These are phyloP conservation scores for Mesaphorura yosii DNA, from an alignment of 1,140 invertebrate species.

Conservation along the genomic window DNA sequence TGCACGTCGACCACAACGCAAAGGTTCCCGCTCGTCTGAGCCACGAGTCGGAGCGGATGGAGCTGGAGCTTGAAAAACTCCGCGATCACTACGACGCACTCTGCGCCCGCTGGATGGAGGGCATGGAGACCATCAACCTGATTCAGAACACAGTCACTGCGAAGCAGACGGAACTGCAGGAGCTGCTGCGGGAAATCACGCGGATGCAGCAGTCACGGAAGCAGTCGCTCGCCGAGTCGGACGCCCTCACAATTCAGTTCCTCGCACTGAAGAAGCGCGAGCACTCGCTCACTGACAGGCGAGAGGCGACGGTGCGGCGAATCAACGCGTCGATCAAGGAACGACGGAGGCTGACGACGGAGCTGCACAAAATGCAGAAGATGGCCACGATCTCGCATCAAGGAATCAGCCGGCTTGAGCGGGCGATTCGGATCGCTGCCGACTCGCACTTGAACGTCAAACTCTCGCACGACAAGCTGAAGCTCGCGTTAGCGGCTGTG, in stretches of 20 bases:
- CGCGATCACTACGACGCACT: slow-evolving; percentile 13
- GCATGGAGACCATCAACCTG: slow-evolving; percentile 10
- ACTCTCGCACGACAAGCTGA: slow-evolving; percentile 27
- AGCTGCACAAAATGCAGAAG: slow-evolving; percentile 11
- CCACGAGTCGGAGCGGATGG: slow-evolving; percentile 21
- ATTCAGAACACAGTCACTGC: slow-evolving; percentile 17
- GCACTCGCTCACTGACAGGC: slow-evolving; percentile 17
- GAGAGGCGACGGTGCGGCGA: slow-evolving; percentile 12
- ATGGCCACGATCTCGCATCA: too few species aligned
- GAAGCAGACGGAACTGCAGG: slow-evolving; percentile 4
- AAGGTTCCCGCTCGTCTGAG: slow-evolving; percentile 3
- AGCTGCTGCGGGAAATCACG: slow-evolving; percentile 15
- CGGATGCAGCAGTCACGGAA: slow-evolving; percentile 15
- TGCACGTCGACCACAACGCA: background rate
- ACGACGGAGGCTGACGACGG: slow-evolving; percentile 19
- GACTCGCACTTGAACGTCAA: slow-evolving; percentile 27
- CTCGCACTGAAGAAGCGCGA: slow-evolving; percentile 14
- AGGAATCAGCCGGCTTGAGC: too few species aligned
- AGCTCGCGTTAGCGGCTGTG: slow-evolving; percentile 20
- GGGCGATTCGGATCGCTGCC: slow-evolving; percentile 12
- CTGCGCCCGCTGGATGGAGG: slow-evolving; percentile 14
- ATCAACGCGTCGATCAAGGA: slow-evolving; percentile 19
- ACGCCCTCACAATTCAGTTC: slow-evolving; percentile 15
- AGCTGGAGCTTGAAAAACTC: slow-evolving; percentile 20
- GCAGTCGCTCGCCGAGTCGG: slow-evolving; percentile 9